Evolutionary conservation across 2,797 vertebrate genomes (phyloP).

Genomic region (Falco novaeseelandiae): DNA sequence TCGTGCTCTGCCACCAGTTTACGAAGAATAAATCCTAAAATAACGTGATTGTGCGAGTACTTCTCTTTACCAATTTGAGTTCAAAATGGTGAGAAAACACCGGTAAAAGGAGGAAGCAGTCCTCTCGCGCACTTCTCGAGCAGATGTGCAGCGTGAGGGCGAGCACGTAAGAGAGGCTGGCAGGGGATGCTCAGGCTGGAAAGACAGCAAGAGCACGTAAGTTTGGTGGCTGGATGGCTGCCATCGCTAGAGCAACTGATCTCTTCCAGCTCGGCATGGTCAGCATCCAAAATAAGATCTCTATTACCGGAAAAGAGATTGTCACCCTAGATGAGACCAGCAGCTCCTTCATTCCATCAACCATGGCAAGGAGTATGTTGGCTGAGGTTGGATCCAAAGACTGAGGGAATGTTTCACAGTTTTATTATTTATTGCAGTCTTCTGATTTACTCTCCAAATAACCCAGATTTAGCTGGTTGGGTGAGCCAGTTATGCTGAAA

Average conservation of each 20-base stretch:
- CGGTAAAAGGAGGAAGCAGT: not conserved
- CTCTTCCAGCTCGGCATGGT: not conserved
- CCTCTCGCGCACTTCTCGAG: not conserved
- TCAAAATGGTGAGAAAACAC: not conserved
- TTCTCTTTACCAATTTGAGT: fast-evolving
- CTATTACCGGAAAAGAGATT: not conserved
- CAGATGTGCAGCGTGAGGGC: not conserved
- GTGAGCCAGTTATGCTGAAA: no score
- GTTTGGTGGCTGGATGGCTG: not conserved
- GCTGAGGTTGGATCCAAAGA: not conserved
- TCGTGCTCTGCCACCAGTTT: not conserved
- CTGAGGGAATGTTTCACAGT: not conserved
- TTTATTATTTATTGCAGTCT: not conserved
- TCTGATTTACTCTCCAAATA: not conserved
- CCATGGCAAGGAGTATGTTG: not conserved
- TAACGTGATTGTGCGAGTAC: fast-evolving
- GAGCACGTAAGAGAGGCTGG: not conserved
- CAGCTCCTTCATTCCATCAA: not conserved
- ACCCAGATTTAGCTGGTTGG: no score
- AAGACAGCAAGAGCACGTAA: not conserved
- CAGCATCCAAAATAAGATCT: not conserved
- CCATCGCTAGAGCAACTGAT: not conserved
- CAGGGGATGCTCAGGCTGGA: not conserved
- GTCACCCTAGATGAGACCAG: not conserved
- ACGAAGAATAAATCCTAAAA: fast-evolving